Conservation (phyloP, 2,113 vertebrate genomes). For the Atrichornis clamosus region DNA sequence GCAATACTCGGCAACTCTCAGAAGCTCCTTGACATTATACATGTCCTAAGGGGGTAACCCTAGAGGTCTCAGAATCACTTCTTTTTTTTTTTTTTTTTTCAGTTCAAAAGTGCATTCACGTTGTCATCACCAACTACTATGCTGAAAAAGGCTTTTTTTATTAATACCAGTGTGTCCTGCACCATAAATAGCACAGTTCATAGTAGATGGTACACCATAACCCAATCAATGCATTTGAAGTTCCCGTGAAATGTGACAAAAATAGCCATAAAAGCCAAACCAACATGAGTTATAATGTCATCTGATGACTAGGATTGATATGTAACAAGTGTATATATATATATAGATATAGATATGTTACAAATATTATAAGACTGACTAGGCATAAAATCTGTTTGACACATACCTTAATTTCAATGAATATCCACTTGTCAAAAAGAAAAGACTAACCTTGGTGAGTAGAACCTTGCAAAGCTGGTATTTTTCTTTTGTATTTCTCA, state of each 20-base stretch:
- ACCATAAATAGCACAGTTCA: not conserved
- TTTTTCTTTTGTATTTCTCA: slow-evolving; percentile 29
- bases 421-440: not conserved
- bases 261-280: not conserved
- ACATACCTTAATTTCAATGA: not conserved
- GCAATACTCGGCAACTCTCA: not conserved
- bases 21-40: not conserved
- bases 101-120: not conserved
- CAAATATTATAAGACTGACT: not conserved
- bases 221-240: not conserved
- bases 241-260: not conserved
- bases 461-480: not conserved
- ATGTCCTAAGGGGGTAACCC: not conserved
- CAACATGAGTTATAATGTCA: not conserved
- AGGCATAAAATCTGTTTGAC: not conserved
- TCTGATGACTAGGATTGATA: not conserved
- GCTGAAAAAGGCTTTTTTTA: not conserved
- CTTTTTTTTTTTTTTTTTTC: not conserved
- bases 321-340: not conserved
- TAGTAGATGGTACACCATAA: not conserved
- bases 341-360: not conserved
- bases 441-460: not conserved
- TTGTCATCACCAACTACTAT: not conserved
- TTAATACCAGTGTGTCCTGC: not conserved
- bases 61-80: not conserved